Conservation (phyloP, 1,140 invertebrate genomes). For the Laupala kohalensis region DNA sequence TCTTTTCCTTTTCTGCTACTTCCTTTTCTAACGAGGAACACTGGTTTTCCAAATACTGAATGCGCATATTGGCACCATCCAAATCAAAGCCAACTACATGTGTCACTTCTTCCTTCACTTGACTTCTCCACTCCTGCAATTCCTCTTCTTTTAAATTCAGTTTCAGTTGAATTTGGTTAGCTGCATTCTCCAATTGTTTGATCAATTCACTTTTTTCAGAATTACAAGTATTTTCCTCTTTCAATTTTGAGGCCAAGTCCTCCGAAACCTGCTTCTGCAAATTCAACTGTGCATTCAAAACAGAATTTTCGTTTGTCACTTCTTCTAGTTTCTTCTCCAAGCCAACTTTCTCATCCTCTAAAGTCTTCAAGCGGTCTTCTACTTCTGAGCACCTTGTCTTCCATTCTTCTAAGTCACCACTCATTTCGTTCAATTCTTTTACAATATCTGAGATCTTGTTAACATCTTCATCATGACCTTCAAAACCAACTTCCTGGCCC, state of each 20-base stretch:
- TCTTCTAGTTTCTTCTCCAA: conserved; percentile 13
- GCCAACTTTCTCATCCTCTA: conserved; percentile 15
- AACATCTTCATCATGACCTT: conserved; percentile 14
- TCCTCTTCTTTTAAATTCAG: not conserved
- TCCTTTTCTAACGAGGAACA: not conserved
- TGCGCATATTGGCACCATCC: not conserved
- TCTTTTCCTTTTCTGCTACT: not conserved
- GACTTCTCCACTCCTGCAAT: not conserved
- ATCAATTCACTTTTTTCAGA: conserved; percentile 22
- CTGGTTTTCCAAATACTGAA: not conserved
- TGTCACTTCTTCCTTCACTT: not conserved
- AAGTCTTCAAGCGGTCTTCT: conserved; percentile 21
- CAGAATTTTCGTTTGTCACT: conserved; percentile 16
- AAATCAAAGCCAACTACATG: no score
- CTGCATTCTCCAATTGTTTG: conserved; percentile 9
- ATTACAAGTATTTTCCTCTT: conserved; percentile 23
- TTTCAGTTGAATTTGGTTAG: no score
- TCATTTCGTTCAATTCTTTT: conserved; percentile 23
- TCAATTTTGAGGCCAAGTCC: conserved; percentile 25
- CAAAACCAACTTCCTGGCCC: not conserved
- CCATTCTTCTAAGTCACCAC: conserved; percentile 26
- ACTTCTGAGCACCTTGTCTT: conserved; percentile 26
- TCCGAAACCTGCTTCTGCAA: conserved; percentile 20
- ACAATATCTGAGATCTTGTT: conserved; percentile 20
- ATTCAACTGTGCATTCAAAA: conserved; percentile 15